phyloP scores from a whole-genome alignment of 1,140 invertebrate species.

The Drosophila littoralis region DNA sequence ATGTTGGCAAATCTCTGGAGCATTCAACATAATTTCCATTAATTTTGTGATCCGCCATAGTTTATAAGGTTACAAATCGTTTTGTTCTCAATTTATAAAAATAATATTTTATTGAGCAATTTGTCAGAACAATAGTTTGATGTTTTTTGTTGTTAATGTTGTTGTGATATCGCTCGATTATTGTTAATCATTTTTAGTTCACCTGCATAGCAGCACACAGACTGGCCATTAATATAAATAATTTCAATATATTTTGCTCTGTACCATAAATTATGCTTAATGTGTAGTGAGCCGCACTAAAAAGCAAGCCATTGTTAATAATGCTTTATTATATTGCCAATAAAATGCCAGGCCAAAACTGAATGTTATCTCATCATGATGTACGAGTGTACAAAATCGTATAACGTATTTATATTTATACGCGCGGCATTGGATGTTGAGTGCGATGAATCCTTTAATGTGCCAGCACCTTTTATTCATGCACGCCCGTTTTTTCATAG shows the following conservation, averaged over 20 bases:
- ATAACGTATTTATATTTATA: slow-evolving; percentile 4
- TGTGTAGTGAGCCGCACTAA: slow-evolving; percentile 27
- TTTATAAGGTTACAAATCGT: not conserved
- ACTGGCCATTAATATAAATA: slow-evolving; percentile 45
- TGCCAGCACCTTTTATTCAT: slow-evolving; percentile 58
- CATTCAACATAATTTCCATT: too few relatives aligned
- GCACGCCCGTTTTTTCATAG: slow-evolving; percentile 46
- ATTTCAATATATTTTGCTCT: slow-evolving; percentile 33
- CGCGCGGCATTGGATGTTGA: slow-evolving; percentile 58
- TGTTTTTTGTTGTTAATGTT: not conserved
- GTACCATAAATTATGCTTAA: slow-evolving; percentile 44
- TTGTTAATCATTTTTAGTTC: slow-evolving; percentile 14
- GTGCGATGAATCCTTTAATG: slow-evolving; percentile 69
- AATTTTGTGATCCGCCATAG: not conserved
- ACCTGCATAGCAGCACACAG: slow-evolving; percentile 26
- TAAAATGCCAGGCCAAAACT: slow-evolving; percentile 45
- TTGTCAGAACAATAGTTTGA: slow-evolving; percentile 16
- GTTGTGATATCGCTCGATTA: slow-evolving; percentile 1
- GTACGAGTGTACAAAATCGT: slow-evolving; percentile 19
- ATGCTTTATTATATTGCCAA: slow-evolving; percentile 46
- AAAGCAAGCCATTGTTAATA: slow-evolving; percentile 50
- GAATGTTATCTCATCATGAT: slow-evolving; percentile 55
- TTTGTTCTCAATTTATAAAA: not conserved
- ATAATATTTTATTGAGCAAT: slow-evolving; percentile 5
- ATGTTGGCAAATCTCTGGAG: too few relatives aligned